Conservation (phyloP, 1,140 invertebrate species). For the Cyrtorhinus lividipennis region DNA sequence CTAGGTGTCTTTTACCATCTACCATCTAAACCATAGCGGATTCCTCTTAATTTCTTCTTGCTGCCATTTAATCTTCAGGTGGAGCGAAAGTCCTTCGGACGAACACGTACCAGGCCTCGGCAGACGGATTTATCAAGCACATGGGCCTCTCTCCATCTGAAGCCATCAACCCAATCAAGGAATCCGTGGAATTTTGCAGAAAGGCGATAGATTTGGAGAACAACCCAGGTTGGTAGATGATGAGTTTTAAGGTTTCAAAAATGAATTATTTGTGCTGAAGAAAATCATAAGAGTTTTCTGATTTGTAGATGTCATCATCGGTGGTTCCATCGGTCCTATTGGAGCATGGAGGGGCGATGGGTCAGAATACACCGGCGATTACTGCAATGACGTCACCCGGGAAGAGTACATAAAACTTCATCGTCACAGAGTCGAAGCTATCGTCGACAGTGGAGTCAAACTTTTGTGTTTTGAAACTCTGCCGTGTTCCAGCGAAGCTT, state of each 20-base stretch:
- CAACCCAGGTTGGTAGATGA: background rate
- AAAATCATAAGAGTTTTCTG: no score
- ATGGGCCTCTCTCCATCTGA: slow-evolving; percentile 44
- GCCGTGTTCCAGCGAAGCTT: slow-evolving; percentile 63
- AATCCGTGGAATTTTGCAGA: slow-evolving; percentile 36
- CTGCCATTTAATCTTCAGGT: slow-evolving; percentile 34
- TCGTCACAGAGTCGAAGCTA: slow-evolving; percentile 51
- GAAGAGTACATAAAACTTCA: slow-evolving; percentile 67
- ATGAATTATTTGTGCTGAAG: no score
- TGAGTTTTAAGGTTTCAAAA: no score
- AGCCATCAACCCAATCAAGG: slow-evolving; percentile 48
- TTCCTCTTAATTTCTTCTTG: no score
- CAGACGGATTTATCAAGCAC: slow-evolving; percentile 58
- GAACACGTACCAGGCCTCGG: slow-evolving; percentile 76
- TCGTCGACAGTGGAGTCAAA: slow-evolving; percentile 64
- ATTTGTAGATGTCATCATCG: slow-evolving; percentile 39
- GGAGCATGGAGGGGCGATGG: slow-evolving; percentile 73
- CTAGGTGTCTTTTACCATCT: no score
- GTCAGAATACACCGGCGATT: slow-evolving; percentile 78
- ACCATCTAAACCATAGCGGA: no score
- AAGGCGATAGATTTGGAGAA: slow-evolving; percentile 14
- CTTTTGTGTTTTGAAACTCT: slow-evolving; percentile 79
- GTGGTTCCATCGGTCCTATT: slow-evolving; percentile 80
- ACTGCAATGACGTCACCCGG: slow-evolving; percentile 48
- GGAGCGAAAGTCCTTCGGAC: slow-evolving; percentile 74